Evolutionary conservation across 2,888 invertebrate species (phyloP).

Genomic region (Mamestra brassicae): DNA sequence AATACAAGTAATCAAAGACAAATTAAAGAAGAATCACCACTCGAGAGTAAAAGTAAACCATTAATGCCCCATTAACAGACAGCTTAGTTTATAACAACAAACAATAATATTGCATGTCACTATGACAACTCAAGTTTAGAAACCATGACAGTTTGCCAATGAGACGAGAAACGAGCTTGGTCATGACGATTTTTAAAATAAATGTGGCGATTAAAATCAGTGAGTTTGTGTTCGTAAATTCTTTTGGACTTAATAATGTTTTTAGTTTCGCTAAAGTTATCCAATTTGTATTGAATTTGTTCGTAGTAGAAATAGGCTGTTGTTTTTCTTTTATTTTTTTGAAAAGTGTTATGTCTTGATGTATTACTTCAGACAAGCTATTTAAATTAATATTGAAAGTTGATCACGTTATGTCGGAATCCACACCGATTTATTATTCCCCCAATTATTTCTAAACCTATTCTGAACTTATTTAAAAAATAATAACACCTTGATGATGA

Average conservation of each 20-base stretch:
- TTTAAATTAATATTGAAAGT: neutral
- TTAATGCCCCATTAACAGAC: slow-evolving; percentile 37
- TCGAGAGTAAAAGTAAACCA: slow-evolving; percentile 41
- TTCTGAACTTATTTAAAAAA: neutral
- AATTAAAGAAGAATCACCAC: neutral
- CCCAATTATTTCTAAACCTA: no score
- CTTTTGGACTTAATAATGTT: slow-evolving; percentile 5
- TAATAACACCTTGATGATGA: no score
- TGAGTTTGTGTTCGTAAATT: slow-evolving; percentile 44
- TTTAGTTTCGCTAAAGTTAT: slow-evolving; percentile 22
- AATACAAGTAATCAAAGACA: neutral
- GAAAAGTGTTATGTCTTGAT: neutral
- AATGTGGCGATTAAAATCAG: slow-evolving; percentile 48
- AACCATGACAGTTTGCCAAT: slow-evolving; percentile 38
- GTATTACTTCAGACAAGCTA: neutral
- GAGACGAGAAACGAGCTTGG: slow-evolving; percentile 35
- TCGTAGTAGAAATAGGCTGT: slow-evolving; percentile 1
- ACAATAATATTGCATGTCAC: slow-evolving; percentile 41
- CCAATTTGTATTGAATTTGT: slow-evolving; percentile 33
- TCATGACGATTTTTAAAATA: slow-evolving; percentile 49
- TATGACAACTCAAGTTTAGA: slow-evolving; percentile 38
- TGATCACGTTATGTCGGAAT: neutral
- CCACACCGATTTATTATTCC: neutral
- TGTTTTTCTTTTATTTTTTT: neutral
- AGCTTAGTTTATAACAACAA: slow-evolving; percentile 42